Conservation (phyloP, 2,797 vertebrate genomes). For the Pseudochaenichthys georgianus region DNA sequence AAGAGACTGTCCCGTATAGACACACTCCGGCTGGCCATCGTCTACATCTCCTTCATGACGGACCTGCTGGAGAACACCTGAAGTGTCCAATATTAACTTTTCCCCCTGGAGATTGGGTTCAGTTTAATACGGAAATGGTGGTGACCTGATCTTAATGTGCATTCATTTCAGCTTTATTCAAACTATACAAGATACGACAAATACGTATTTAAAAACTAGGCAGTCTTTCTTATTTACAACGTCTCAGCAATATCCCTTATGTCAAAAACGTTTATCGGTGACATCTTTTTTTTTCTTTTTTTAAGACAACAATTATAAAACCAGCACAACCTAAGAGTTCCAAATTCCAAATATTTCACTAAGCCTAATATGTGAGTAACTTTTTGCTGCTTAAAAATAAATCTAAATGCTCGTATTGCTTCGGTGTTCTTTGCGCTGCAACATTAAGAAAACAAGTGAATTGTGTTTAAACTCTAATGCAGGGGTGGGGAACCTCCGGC, state of each 20-base stretch:
- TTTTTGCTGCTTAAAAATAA: slow-evolving; percentile 43
- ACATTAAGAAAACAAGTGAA: background rate
- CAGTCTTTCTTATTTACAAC: background rate
- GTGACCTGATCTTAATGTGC: background rate
- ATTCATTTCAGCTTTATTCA: background rate
- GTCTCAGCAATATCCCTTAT: background rate
- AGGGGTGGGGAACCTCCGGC: too few relatives aligned
- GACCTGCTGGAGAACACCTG: slow-evolving; percentile 88
- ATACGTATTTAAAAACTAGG: background rate
- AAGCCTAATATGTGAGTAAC: slow-evolving; percentile 15
- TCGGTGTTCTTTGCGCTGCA: slow-evolving; percentile 10
- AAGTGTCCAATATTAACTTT: background rate
- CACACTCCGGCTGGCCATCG: slow-evolving; percentile 93
- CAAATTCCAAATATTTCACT: slow-evolving; percentile 17
- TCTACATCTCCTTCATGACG: slow-evolving; percentile 98
- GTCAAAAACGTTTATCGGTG: background rate
- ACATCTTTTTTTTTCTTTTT: background rate
- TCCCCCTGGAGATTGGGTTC: background rate
- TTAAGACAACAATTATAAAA: slow-evolving; percentile 1
- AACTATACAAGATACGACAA: background rate
- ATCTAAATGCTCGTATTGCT: background rate
- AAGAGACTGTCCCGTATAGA: slow-evolving; percentile 96
- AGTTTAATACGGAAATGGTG: background rate
- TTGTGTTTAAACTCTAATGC: background rate
- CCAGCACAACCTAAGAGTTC: background rate